phyloP scores from a whole-genome alignment of 2,113 vertebrate species.

The Malaclemys terrapin region DNA sequence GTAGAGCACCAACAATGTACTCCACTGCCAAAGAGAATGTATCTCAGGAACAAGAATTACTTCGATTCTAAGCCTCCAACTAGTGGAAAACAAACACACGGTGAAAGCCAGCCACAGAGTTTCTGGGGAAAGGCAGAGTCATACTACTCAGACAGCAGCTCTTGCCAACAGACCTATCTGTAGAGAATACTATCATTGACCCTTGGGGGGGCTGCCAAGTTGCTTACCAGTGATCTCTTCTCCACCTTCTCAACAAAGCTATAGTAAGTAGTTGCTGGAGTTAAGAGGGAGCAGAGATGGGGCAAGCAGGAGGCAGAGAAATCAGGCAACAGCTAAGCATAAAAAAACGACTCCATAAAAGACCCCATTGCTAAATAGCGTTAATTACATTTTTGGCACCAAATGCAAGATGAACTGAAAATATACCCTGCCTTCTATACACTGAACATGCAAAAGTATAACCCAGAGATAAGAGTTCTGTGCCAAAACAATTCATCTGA shows the following conservation, averaged over 20 bases:
- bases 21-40: constrained; percentile 9
- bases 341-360: background rate
- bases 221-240: background rate
- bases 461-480: background rate
- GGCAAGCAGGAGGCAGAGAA: background rate
- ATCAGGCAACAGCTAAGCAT: background rate
- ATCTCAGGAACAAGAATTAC: constrained; percentile 51
- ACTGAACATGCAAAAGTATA: background rate
- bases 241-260: background rate
- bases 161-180: constrained; percentile 17
- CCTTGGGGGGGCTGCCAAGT: background rate
- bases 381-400: constrained; percentile 57
- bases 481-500: constrained; percentile 66
- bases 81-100: background rate
- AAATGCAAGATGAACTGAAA: constrained; percentile 67
- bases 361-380: background rate
- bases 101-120: background rate
- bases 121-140: background rate
- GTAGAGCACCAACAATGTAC: constrained; percentile 2
- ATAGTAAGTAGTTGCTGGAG: background rate
- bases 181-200: background rate
- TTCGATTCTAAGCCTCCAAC: constrained; percentile 18
- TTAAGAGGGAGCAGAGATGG: background rate
- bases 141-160: background rate
- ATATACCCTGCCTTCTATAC: constrained; percentile 52